Base-by-base conservation (phyloP, 2,888 invertebrate genomes). In the Acanthococcus lagerstroemiae region DNA sequence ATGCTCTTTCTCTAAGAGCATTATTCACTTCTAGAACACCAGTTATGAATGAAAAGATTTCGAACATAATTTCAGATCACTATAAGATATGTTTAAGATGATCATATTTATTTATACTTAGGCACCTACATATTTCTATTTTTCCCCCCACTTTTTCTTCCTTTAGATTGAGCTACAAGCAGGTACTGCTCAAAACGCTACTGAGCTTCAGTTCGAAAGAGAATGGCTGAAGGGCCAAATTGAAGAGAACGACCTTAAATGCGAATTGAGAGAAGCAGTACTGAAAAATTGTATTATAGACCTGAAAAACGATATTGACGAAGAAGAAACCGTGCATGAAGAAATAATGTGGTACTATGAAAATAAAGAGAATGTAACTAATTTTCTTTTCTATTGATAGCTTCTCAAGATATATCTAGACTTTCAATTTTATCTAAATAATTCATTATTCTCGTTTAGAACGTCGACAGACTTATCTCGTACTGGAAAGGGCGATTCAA, bases 201-300 rank as follows among this genome's bases (percentile, higher is more conserved):
- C 19, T 1, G 65, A 65, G 52, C 55, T 61, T 55, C 55, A 63
- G 1, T 68, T 67, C 21, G 67, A 48, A 4, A 25, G 52, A 3
- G 58, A 60, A 27, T 56, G 67, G 60, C 55, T 67, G 37, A 45
- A 45, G 15, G 55, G 65, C 15, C 65, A 67, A 55, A 21, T 65
- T 3, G 67, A 68, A 55, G 52, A 68, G 60, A 65, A 65, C n/a
- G 65, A 68, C 17, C 37, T 68, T 19, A 37, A 54, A 61, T 65
- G 58, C 27, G 22, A 30, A 54, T 2, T 52, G 4, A 37, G 67
- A 45, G 67, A 68, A 21, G 17, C 58, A 25, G 25, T 65, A 21
- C 22, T 67, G 9, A 6, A 24, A 27, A 55, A 56, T 30, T 12
- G 30, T 27, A 68, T 67, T 2, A 9, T 9, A 19, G 24, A 44